Evolutionary conservation across 2,888 invertebrate genomes (phyloP), one percentile per base, ranked within the genome.

Genomic region (Drosophila tripunctata): DNA sequence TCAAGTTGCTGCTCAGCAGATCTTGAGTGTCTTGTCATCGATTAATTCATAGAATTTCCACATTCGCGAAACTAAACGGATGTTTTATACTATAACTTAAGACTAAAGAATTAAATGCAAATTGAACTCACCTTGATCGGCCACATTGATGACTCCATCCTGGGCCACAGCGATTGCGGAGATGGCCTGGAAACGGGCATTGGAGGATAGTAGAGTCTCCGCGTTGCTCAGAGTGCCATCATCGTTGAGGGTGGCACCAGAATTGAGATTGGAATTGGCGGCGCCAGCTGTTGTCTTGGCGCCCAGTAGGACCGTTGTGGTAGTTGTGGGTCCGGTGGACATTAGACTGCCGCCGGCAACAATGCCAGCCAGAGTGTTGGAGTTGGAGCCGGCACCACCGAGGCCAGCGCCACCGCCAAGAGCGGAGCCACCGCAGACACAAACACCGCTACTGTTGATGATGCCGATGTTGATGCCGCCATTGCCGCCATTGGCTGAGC

Each of bases 111-210:
- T 7, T 7, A 15, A 3, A n/a, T 5, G 24, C 0, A 7, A 6
- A 1, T n/a, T 6, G 0, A 14, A 89, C 92, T 93, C 91, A 92
- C 96, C 96, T 94, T 98, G 97, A 92, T 99, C 99, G 33, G 98
- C 97, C 50, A 99, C 96, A 92, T 98, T 97, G 41, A 99, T 93
- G 56, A 97, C 96, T n/a, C 98, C 98, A 90, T 98, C 98, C 30
- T 98, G 97, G 24, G 98, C 97, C 33, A 99, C 97, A 8, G 98
- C 96, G 36, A 99, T 93, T 8, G 98, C 96, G 33, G 96, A 96
- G 89, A 96, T 96, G 4, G 96, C 95, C 83, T 95, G 96, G 92
- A 98, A 97, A 89, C 96, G 95, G 0, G 97, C 97, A 90, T 97
- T 97, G 3, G 97, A 96, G 1, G 98, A 97, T 17, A 98, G 92